Evolutionary conservation across 2,888 invertebrate species (phyloP), one percentile per base, ranked within the genome.

Genomic region (Drosophila borborema): DNA sequence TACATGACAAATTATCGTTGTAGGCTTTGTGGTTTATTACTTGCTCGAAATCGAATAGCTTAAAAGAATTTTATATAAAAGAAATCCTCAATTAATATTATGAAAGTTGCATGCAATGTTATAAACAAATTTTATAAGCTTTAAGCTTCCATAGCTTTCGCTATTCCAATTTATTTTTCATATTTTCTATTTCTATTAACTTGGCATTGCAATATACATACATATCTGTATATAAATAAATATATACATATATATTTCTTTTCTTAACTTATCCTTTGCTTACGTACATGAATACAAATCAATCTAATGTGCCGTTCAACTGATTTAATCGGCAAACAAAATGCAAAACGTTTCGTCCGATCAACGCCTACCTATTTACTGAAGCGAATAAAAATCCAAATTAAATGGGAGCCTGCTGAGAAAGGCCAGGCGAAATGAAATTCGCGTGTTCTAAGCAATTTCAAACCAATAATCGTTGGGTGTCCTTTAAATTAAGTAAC

Each of bases 401-500:
- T 48, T 68, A 65, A 53, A 40, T 48, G 71, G 55, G 28, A 28
- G 12, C 51, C 60, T n/a, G 68, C 48, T 48, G 48, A 74, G 48
- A 78, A 77, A 67, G 72, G 80, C 64, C 71, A 59, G 45, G 16
- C 43, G 45, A 45, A 68, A 66, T 63, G 65, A 64, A 64, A 83
- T 64, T 88, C 75, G 87, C 87, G 87, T 90, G 87, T 82, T 79
- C 87, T 89, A 90, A 89, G 90, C 90, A 88, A 88, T 87, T 87
- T 81, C 73, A 74, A 74, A 68, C 72, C 90, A 89, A 90, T 90
- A 90, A 88, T 85, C 89, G 79, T 85, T 81, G 89, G 87, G 87
- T 88, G 87, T 88, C 90, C 90, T 89, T 85, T 80, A 85, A 88
- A 88, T 88, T 88, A 90, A 88, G 88, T 88, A 88, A 81, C 76